These are phyloP conservation scores for Myrmecophaga tridactyla DNA, from an alignment of 2,113 vertebrate genomes.

Conservation along the genomic window DNA sequence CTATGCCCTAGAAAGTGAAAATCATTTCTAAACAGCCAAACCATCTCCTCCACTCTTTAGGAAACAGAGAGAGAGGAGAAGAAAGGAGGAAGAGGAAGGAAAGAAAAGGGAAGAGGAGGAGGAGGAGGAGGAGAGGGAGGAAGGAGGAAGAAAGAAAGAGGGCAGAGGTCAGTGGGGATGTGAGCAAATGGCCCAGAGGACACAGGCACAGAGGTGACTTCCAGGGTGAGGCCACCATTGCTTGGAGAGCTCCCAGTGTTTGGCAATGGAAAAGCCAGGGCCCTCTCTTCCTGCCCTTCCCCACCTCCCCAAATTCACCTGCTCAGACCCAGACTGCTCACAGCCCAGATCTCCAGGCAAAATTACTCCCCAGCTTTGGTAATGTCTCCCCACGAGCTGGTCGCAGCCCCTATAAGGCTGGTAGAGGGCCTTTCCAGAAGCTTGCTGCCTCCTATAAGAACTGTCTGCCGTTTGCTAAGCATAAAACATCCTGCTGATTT, in stretches of 20 bases:
- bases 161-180: fast-evolving
- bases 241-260: neutral
- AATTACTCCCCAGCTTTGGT: neutral
- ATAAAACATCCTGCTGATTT: neutral
- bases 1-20: neutral
- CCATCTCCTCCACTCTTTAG: neutral
- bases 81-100: fast-evolving
- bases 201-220: no score
- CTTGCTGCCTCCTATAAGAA: neutral
- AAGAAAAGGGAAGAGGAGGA: no score
- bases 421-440: neutral
- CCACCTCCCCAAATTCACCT: neutral
- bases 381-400: neutral
- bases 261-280: neutral
- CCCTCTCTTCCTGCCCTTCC: neutral
- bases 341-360: neutral
- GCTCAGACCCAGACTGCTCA: fast-evolving
- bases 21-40: neutral
- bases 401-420: neutral
- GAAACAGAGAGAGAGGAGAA: neutral
- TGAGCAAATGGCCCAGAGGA: no score
- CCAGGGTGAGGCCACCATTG: no score
- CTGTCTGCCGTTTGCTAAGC: neutral
- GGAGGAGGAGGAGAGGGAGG: no score
- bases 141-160: fast-evolving